Percentiles rank a stretch among this genome's conserved stretches.
These are phyloP conservation scores for Sphaerodactylus townsendi DNA, from an alignment of 2,113 vertebrate genomes.

Conservation along the genomic window DNA sequence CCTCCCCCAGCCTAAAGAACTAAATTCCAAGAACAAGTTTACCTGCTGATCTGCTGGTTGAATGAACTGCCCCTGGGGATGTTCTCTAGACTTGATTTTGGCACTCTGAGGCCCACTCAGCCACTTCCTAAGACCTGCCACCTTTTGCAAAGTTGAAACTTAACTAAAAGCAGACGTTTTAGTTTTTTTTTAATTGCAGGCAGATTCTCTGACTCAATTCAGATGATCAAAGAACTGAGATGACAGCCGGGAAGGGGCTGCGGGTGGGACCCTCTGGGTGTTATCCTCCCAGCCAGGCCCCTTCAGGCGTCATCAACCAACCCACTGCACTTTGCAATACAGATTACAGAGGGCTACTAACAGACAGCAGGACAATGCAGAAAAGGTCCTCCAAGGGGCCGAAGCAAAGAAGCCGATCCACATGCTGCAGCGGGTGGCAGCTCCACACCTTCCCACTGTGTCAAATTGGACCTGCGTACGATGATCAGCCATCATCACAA, in stretches of 20 bases:
- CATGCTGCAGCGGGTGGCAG: background rate
- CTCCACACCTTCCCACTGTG: background rate
- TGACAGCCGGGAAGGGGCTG: background rate
- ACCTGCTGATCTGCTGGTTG: background rate
- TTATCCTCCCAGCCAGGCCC: background rate
- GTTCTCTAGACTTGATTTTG: background rate
- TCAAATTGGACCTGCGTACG: background rate
- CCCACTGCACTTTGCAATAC: background rate
- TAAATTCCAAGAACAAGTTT: background rate
- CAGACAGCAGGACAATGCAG: background rate
- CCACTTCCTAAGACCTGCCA: background rate
- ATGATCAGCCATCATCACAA: background rate
- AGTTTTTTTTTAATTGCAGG: too few relatives aligned
- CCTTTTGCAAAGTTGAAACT: background rate
- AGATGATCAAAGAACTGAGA: background rate
- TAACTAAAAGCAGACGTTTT: background rate
- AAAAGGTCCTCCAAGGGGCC: background rate
- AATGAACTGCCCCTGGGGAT: background rate
- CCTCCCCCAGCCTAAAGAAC: background rate
- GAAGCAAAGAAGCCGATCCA: background rate
- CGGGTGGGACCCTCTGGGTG: background rate
- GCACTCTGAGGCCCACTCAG: rapidly evolving
- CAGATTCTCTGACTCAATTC: background rate
- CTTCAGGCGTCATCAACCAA: background rate
- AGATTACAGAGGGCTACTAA: background rate